Conservation (phyloP, 2,797 vertebrate species). For the Molossus molossus region DNA sequence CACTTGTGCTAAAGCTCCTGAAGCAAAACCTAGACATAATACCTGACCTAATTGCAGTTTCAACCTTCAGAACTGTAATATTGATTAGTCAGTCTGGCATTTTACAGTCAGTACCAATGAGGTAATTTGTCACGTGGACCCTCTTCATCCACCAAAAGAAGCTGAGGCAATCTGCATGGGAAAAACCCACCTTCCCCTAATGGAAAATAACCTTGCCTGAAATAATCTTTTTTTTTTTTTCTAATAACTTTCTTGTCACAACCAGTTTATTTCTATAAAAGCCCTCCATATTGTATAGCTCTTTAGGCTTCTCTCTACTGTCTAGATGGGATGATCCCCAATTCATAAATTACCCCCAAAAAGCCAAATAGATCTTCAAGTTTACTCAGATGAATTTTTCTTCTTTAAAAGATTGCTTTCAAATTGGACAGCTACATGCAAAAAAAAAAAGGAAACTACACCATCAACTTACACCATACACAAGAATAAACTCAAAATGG, state of each 20-base stretch:
- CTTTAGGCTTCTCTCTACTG: background rate
- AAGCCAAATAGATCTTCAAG: background rate
- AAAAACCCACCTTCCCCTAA: background rate
- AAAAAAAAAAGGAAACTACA: too few relatives aligned
- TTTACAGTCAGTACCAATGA: too few relatives aligned
- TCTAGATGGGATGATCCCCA: background rate
- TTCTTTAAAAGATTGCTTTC: background rate
- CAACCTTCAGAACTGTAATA: background rate
- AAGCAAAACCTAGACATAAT: background rate
- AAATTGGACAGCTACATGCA: too few relatives aligned
- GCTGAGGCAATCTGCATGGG: background rate
- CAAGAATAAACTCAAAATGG: too few relatives aligned
- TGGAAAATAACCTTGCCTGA: background rate
- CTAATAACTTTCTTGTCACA: background rate
- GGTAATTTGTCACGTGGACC: background rate
- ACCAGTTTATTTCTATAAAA: background rate
- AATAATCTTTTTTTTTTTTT: background rate
- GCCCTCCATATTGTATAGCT: background rate
- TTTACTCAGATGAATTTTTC: background rate
- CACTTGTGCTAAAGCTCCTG: background rate
- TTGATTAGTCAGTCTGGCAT: too few relatives aligned
- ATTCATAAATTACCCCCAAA: background rate
- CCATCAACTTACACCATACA: too few relatives aligned
- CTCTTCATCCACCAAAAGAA: background rate
- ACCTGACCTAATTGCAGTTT: background rate